A percentile compares a stretch with the other conserved stretches of the same genome.
Evolutionary conservation across 2,113 vertebrate species (phyloP).

Genomic region (Hassar affinis): DNA sequence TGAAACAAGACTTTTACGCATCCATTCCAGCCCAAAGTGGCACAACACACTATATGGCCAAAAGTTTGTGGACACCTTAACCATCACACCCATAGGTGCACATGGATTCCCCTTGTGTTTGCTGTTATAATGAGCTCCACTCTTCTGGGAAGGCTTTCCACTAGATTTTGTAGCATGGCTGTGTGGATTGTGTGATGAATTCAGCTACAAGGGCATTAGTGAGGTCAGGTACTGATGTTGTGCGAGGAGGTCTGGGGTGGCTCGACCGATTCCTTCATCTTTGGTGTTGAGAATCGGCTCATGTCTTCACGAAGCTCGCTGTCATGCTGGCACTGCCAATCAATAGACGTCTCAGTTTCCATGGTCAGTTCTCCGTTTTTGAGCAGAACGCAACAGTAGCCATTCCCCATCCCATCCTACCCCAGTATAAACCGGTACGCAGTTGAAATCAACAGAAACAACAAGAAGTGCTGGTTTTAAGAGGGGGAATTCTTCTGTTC

Average conservation of each 20-base stretch:
- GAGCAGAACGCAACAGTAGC: no score
- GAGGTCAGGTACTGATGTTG: neutral
- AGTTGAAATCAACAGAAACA: neutral
- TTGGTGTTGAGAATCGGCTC: no score
- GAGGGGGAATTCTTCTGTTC: constrained; percentile 28
- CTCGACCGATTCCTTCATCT: no score
- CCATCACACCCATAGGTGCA: no score
- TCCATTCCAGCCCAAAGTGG: neutral
- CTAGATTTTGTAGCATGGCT: no score
- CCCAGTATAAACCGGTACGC: neutral
- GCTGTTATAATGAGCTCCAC: neutral
- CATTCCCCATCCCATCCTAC: no score
- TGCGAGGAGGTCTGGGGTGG: neutral
- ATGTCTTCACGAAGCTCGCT: no score
- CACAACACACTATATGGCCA: neutral
- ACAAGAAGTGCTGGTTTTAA: constrained; percentile 9
- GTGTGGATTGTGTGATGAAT: neutral
- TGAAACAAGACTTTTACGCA: no score
- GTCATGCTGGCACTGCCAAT: neutral
- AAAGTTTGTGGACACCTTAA: neutral
- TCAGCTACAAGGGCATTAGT: neutral
- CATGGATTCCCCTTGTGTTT: neutral
- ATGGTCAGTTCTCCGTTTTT: neutral
- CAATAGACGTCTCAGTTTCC: neutral
- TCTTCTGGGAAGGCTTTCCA: neutral